These are phyloP conservation scores for Nemurella pictetii DNA, from an alignment of 2,888 invertebrate species.

Conservation along the genomic window DNA sequence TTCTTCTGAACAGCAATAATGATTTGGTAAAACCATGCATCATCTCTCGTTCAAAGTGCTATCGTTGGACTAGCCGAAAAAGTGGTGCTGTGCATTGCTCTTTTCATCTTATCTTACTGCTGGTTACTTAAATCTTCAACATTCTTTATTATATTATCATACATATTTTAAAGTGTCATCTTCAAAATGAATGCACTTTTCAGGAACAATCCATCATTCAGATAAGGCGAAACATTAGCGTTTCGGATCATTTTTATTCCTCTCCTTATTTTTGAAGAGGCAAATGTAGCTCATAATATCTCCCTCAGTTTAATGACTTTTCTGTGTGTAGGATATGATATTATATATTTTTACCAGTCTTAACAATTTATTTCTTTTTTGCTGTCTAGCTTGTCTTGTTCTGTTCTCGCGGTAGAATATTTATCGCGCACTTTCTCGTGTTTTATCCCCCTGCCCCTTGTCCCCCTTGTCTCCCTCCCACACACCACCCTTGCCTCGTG, in stretches of 20 bases:
- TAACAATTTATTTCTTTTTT: neutral
- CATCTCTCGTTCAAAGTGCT: too few species aligned
- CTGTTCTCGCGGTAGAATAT: neutral
- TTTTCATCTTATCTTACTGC: too few species aligned
- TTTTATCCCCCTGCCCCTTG: neutral
- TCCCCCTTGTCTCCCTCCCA: too few species aligned
- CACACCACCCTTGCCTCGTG: neutral
- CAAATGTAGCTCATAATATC: constrained; percentile 10
- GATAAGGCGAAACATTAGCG: constrained; percentile 13
- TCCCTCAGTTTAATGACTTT: neutral
- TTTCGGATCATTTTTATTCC: neutral
- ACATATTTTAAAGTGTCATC: neutral
- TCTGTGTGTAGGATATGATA: neutral
- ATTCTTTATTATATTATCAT: neutral
- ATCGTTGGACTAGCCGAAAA: too few species aligned
- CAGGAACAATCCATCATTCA: neutral
- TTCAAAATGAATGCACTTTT: neutral
- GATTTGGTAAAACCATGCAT: too few species aligned
- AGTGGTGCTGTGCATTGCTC: too few species aligned
- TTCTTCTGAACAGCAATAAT: too few species aligned
- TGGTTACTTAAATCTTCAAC: neutral
- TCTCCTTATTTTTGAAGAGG: neutral
- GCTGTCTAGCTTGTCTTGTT: neutral
- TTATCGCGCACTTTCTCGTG: neutral
- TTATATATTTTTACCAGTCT: neutral